These are phyloP conservation scores for Takifugu ocellatus DNA, from an alignment of 2,797 vertebrate species.

Conservation along the genomic window DNA sequence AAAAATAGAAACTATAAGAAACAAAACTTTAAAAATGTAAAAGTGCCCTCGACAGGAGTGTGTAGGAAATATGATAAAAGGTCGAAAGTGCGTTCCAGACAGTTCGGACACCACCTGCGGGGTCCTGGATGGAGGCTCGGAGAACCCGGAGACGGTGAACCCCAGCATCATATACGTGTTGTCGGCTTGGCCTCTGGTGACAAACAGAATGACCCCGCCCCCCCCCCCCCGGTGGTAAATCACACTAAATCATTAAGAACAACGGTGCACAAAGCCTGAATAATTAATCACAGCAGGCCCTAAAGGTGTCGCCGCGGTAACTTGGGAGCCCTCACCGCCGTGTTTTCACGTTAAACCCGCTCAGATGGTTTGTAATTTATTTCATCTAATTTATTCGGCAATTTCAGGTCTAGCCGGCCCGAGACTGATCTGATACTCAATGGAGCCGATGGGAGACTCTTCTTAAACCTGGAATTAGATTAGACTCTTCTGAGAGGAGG, in stretches of 20 bases:
- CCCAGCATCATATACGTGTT: constrained; percentile 30
- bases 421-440: too few species aligned
- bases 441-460: background rate
- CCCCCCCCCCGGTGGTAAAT: constrained; percentile 5
- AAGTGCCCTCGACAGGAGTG: too few species aligned
- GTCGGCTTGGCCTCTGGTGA: constrained; percentile 29
- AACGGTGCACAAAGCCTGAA: constrained; percentile 29
- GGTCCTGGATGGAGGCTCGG: constrained; percentile 16
- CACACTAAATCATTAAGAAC: constrained; percentile 17
- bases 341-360: constrained; percentile 24
- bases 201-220: background rate
- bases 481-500: constrained; percentile 22
- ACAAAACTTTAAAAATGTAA: too few species aligned
- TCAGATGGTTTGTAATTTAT: constrained; percentile 19
- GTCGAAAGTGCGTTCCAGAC: background rate
- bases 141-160: constrained; percentile 23
- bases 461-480: constrained; percentile 30
- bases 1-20: too few species aligned
- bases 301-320: constrained; percentile 23
- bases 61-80: too few species aligned
- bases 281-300: constrained; percentile 38
- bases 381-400: constrained; percentile 22
- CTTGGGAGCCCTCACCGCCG: constrained; percentile 17
- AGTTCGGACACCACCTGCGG: background rate
- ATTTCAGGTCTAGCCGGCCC: constrained; percentile 1